Percentiles rank a stretch among this genome's conserved stretches.
phyloP scores from a whole-genome alignment of 2,113 vertebrate species.

The Amazona guildingii region DNA sequence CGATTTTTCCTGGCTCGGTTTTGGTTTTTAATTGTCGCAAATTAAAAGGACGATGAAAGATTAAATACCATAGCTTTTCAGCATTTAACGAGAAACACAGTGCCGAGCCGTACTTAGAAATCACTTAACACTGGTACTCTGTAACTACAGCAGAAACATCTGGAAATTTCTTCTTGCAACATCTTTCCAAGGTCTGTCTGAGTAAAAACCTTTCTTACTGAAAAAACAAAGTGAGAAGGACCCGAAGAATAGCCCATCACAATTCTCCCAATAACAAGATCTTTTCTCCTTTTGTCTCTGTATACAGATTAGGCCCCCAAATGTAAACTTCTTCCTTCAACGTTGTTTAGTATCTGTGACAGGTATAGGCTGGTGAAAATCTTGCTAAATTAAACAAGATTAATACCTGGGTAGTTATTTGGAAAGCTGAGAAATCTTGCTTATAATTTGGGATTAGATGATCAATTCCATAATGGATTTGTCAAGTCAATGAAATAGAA shows the following conservation, averaged over 20 bases:
- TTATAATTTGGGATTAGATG: background rate
- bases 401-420: background rate
- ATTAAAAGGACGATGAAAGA: background rate
- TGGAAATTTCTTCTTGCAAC: background rate
- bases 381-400: background rate
- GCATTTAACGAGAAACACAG: background rate
- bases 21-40: background rate
- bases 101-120: background rate
- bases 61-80: background rate
- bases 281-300: background rate
- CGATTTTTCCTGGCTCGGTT: fast-evolving
- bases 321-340: background rate
- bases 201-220: background rate
- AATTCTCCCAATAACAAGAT: background rate
- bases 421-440: background rate
- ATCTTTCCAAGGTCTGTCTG: background rate
- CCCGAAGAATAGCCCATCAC: background rate
- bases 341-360: background rate
- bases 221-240: background rate
- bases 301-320: no score
- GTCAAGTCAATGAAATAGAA: fast-evolving
- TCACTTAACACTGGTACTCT: background rate
- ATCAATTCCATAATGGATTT: background rate
- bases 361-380: fast-evolving
- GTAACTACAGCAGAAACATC: background rate